Evolutionary conservation across 2,113 vertebrate genomes (phyloP).

Genomic region (Bubo blakistoni): DNA sequence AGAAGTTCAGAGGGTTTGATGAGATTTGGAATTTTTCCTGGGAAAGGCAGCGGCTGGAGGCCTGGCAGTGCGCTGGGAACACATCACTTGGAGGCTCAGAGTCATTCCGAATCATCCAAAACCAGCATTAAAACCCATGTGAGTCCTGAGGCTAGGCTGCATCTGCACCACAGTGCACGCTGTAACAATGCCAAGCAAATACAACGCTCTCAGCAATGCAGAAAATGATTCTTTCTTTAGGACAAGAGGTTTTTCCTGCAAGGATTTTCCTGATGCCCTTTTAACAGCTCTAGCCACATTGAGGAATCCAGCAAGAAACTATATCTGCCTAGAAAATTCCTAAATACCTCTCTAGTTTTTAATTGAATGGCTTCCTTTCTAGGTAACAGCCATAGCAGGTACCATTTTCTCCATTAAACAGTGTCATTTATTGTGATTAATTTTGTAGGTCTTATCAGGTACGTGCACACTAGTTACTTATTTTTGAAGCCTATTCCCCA

Average conservation of each 20-base stretch:
- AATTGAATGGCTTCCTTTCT: background rate
- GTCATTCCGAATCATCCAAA: background rate
- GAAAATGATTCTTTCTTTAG: background rate
- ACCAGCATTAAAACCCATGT: accelerated
- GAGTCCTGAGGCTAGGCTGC: background rate
- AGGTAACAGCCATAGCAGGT: background rate
- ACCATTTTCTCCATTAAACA: background rate
- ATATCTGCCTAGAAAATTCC: background rate
- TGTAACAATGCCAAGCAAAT: background rate
- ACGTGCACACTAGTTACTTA: background rate
- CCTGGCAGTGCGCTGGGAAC: background rate
- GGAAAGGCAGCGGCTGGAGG: background rate
- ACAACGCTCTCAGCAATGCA: background rate
- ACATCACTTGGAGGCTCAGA: background rate
- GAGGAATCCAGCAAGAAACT: background rate
- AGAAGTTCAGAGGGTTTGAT: background rate
- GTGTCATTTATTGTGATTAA: background rate
- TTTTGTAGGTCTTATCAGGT: conserved; percentile 3
- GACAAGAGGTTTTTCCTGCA: background rate
- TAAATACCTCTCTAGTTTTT: background rate
- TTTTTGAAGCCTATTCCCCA: background rate
- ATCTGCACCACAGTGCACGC: accelerated
- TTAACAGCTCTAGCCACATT: background rate
- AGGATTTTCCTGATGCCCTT: background rate
- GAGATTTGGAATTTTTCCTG: background rate